Evolutionary conservation across 2,888 invertebrate species (phyloP).

Genomic region (Eupelmus urozonus): DNA sequence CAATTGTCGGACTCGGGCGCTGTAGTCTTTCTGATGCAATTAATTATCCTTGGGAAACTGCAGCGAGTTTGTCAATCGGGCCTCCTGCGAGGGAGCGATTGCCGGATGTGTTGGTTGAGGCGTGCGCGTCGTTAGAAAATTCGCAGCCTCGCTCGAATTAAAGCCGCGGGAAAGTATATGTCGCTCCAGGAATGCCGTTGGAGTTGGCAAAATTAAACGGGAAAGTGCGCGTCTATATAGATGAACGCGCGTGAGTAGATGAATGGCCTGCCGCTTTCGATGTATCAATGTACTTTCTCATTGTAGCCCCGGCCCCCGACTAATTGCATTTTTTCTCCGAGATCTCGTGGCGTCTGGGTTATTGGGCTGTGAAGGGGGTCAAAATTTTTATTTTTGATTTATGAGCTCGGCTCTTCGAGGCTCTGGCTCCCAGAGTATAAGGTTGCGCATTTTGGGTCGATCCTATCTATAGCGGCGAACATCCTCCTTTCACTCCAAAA

Average conservation of each 20-base stretch:
- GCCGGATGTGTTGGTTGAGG: neutral
- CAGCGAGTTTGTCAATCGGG: constrained; percentile 32
- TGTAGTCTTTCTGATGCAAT: constrained; percentile 4
- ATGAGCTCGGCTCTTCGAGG: neutral
- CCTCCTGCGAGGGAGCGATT: neutral
- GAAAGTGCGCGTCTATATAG: neutral
- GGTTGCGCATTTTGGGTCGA: constrained; percentile 8
- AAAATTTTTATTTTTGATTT: constrained; percentile 21
- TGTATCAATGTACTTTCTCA: constrained; percentile 18
- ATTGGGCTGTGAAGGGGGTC: neutral
- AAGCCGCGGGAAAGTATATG: neutral
- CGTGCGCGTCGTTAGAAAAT: neutral
- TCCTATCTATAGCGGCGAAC: constrained; percentile 1
- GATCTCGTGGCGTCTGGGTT: neutral
- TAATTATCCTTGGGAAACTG: constrained; percentile 31
- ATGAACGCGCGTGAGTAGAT: constrained; percentile 6
- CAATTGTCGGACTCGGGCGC: neutral
- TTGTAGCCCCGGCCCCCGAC: neutral
- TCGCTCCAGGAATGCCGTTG: neutral
- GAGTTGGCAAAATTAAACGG: neutral
- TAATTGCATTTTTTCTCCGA: neutral
- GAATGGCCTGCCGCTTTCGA: neutral
- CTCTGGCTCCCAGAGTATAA: neutral
- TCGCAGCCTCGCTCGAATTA: neutral
- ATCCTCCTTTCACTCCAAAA: constrained; percentile 47